Base-by-base conservation (phyloP, 2,888 invertebrate species). In the Tenthredo livida region DNA sequence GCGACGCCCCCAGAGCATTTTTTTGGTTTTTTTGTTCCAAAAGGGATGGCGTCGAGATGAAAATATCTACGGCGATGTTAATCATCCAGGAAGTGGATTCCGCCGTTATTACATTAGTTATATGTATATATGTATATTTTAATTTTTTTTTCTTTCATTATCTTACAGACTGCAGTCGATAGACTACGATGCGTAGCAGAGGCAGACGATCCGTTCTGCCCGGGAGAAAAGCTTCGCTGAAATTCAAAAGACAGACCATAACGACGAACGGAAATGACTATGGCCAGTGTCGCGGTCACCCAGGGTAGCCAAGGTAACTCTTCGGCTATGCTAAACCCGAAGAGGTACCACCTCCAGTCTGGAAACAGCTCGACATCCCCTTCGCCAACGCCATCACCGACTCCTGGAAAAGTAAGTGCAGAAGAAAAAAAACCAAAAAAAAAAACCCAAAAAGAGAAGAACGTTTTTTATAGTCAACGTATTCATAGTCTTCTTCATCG, bases 211-310 rank as follows among this genome's bases (percentile, higher is more conserved):
- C 9, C 12, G 65, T 70, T 33, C 25, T 37, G 29, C 3, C 70
- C 29, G 70, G 65, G 17, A 7, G 7, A 70, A 33, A 73, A 58
- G 9, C 25, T 54, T 29, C 3, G n/a, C 29, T 58, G 7, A 58
- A 29, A n/a, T 15, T 40, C 7, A 12, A 40, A 37, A n/a, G 9
- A 40, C 10, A 43, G 29, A 15, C 0, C 12, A 84, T 72, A 72
- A 37, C 37, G 9, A 21, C 21, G 12, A 29, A 17, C 89, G 91
- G 91, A 91, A 92, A 93, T 93, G 93, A 93, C 93, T 89, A 93
- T 93, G 93, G 93, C 93, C 91, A 93, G 93, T 91, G 91, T 93
- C 89, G 92, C 92, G 89, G 91, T 93, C 90, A 92, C 90, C 90
- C 93, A 92, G 93, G 93, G 90, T 93, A 93, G 92, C 91, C 91